Conservation (phyloP, 2,113 vertebrate species). For the Nothoprocta pentlandii region DNA sequence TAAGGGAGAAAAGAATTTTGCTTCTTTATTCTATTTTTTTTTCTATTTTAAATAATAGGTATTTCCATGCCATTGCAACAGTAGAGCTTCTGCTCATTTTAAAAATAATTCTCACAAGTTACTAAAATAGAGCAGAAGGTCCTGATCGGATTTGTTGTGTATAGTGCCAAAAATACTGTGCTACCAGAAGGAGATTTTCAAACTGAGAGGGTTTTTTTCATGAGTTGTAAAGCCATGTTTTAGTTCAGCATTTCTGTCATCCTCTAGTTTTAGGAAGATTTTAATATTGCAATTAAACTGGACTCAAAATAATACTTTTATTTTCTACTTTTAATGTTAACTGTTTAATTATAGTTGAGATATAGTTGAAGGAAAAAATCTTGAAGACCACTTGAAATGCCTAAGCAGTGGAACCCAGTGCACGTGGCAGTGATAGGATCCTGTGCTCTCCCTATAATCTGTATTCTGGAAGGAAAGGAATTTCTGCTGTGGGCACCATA, state of each 20-base stretch:
- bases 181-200: background rate
- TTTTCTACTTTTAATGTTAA: background rate
- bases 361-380: background rate
- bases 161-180: background rate
- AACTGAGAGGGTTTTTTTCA: background rate
- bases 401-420: background rate
- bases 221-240: background rate
- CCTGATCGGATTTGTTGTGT: accelerated
- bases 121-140: background rate
- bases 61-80: background rate
- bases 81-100: background rate
- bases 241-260: background rate
- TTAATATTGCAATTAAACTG: background rate
- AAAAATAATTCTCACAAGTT: background rate
- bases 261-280: background rate
- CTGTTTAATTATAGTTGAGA: background rate
- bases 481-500: background rate
- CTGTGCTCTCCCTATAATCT: background rate
- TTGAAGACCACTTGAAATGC: background rate
- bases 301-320: background rate
- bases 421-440: background rate
- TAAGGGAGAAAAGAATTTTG: background rate
- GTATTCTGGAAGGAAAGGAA: background rate
- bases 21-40: background rate
- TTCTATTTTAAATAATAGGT: background rate